Percentiles rank a stretch among this genome's conserved stretches.
phyloP scores from a whole-genome alignment of 2,797 vertebrate species.

The Esox lucius region DNA sequence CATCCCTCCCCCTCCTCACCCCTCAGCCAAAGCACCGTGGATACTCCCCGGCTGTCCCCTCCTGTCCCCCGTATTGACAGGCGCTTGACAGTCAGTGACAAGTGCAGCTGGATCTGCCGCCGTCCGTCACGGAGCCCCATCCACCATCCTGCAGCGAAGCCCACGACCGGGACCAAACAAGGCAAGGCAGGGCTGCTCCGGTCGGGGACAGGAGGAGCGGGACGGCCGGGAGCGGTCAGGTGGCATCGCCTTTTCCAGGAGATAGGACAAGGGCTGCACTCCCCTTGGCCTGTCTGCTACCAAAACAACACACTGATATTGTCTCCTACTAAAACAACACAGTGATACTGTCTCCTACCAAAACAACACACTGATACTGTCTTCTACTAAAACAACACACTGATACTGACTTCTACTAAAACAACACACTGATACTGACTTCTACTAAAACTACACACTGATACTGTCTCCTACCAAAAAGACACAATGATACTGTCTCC shows the following conservation, averaged over 20 bases:
- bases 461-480: neutral
- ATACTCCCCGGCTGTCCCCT: conserved; percentile 65
- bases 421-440: too few species aligned
- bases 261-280: conserved; percentile 21
- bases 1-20: conserved; percentile 71
- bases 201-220: conserved; percentile 41
- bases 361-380: neutral
- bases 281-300: conserved; percentile 2
- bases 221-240: conserved; percentile 29
- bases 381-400: too few species aligned
- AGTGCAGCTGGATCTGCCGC: conserved; percentile 84
- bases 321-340: neutral
- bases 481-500: neutral
- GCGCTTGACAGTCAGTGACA: conserved; percentile 79
- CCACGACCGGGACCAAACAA: conserved; percentile 75
- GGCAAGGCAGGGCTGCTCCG: conserved; percentile 54
- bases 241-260: conserved; percentile 24
- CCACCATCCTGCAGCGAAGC: conserved; percentile 47
- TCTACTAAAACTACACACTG: neutral
- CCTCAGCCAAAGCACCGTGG: conserved; percentile 43
- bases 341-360: neutral
- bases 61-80: conserved; percentile 66
- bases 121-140: conserved; percentile 73
- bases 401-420: too few species aligned
- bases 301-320: neutral